These are phyloP conservation scores for Melanotaenia boesemani DNA, from an alignment of 2,797 vertebrate species.

Conservation along the genomic window DNA sequence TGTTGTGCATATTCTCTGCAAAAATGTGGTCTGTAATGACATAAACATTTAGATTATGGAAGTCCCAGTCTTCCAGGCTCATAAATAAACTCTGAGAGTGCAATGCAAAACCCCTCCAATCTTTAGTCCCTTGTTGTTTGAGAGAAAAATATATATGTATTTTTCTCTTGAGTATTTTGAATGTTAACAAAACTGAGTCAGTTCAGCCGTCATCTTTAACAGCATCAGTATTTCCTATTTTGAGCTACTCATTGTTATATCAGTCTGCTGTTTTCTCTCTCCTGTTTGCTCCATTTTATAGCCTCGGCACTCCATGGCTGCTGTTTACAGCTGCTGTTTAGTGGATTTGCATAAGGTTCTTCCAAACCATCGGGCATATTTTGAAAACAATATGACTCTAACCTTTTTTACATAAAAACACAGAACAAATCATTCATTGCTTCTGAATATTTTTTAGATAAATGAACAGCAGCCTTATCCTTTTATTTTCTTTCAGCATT, in stretches of 20 bases:
- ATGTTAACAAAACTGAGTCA: conserved; percentile 26
- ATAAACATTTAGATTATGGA: no score
- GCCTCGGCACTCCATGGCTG: conserved; percentile 6
- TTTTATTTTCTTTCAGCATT: conserved; percentile 16
- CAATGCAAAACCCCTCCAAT: conserved; percentile 10
- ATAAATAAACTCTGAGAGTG: conserved; percentile 18
- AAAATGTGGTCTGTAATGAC: no score
- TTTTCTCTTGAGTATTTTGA: conserved; percentile 27
- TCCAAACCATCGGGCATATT: conserved; percentile 25
- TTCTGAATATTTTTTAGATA: conserved; percentile 12
- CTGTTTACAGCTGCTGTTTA: conserved; percentile 11
- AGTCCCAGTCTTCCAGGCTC: conserved; percentile 7
- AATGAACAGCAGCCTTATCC: conserved; percentile 20
- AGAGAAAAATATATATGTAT: background rate
- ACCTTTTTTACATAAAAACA: conserved; percentile 18
- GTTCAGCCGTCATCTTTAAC: conserved; percentile 30
- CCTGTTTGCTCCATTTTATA: conserved; percentile 15
- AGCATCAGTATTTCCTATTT: conserved; percentile 28
- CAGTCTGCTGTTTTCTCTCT: conserved; percentile 16
- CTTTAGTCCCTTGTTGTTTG: conserved; percentile 12
- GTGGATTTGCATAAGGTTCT: conserved; percentile 16
- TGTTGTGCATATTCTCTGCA: no score
- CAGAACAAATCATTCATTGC: conserved; percentile 33
- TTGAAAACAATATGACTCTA: conserved; percentile 28
- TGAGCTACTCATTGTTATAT: conserved; percentile 25